Conservation (phyloP, 53 echinoderm and acorn worm species). For the Mesocentrotus franciscanus region DNA sequence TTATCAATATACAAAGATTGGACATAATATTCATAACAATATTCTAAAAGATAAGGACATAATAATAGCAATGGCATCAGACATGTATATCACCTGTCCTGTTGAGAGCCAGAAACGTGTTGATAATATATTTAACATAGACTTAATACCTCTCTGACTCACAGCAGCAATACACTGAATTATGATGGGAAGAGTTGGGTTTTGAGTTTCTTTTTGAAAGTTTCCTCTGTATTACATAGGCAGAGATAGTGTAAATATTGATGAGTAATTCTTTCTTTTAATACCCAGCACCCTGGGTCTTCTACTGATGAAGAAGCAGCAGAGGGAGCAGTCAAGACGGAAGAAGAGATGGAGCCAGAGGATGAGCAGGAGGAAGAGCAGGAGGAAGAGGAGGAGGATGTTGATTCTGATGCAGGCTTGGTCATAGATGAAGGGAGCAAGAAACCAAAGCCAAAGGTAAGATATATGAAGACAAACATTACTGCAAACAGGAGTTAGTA, state of each 20-base stretch:
- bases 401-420: constrained; percentile 61
- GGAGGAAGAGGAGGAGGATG: constrained; percentile 55
- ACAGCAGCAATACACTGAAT: too few species aligned
- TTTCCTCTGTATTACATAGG: too few species aligned
- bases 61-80: too few species aligned
- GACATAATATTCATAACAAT: too few species aligned
- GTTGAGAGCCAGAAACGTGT: too few species aligned
- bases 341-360: constrained; percentile 63
- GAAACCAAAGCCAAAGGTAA: constrained; percentile 52
- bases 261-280: not conserved
- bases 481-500: not conserved
- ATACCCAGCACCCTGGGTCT: constrained; percentile 61
- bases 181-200: too few species aligned
- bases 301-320: constrained; percentile 71
- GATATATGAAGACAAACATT: not conserved
- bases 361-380: constrained; percentile 54
- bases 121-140: too few species aligned
- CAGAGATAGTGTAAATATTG: not conserved
- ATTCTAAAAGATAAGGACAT: too few species aligned
- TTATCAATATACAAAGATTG: too few species aligned
- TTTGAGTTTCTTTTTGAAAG: too few species aligned
- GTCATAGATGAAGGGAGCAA: constrained; percentile 75
- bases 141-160: too few species aligned
- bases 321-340: constrained; percentile 49
- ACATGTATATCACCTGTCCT: too few species aligned